Evolutionary conservation across 2,113 vertebrate genomes (phyloP), one percentile per base, ranked within the genome.

Genomic region (Syrrhaptes paradoxus): DNA sequence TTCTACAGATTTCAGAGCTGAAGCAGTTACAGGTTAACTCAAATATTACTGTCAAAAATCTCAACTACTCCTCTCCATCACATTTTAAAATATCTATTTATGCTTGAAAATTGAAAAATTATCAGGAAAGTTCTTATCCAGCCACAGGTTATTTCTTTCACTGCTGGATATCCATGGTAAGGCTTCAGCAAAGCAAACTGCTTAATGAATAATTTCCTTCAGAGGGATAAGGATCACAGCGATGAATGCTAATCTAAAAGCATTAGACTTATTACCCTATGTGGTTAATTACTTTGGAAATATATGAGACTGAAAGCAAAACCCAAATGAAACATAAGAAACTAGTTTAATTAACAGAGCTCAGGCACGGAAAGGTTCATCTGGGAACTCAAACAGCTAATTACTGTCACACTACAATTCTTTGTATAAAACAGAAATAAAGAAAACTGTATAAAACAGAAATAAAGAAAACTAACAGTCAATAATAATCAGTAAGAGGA

Each of bases 61-160:
- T 96, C 66, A 96, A 96, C 92, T 96, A 94, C 79, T 80, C 62
- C 68, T 94, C 95, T 98, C 98, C 96, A 98, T 98, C 98, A 97
- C 97, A 97, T 97, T 98, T 97, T 97, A 96, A 98, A 93, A 95
- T 95, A 98, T 97, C 98, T 98, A 98, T 96, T 97, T 97, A 84
- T 87, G 57, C 21, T 97, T 96, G 91, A 95, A 98, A 99, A 99
- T 98, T 98, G 98, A 99, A 99, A 99, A 98, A 98, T 98, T 98
- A 98, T 98, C 98, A 91, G 95, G 94, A 97, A 98, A 90, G 62
- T 97, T 97, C 92, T 97, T 96, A 97, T 97, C 96, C 96, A 96
- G 80, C 66, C 81, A 94, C 79, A 97, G 96, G 97, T 98, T 99
- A 98, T 98, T 96, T 93, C 98, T 98, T 97, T 98, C 97, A 93